phyloP scores from a whole-genome alignment of 2,113 vertebrate species.

The Sinocyclocheilus grahami region DNA sequence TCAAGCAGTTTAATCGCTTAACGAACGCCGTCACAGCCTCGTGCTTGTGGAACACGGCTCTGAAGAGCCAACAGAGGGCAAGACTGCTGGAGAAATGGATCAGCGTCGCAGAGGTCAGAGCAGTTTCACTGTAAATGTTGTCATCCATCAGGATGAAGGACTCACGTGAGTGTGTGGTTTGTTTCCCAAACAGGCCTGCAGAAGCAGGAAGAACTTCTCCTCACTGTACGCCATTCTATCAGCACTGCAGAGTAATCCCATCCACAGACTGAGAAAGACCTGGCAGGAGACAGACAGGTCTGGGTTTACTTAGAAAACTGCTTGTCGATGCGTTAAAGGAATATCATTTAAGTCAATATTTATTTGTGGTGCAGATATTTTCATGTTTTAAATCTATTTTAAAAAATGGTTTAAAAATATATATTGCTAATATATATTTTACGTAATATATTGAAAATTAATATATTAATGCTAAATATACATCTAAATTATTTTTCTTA shows the following conservation, averaged over 20 bases:
- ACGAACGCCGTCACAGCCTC: constrained; percentile 85
- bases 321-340: neutral
- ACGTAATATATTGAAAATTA: too few relatives aligned
- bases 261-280: constrained; percentile 85
- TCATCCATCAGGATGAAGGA: neutral
- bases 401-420: too few relatives aligned
- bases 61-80: constrained; percentile 83
- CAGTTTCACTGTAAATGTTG: neutral
- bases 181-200: constrained; percentile 78
- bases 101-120: constrained; percentile 84
- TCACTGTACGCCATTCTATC: constrained; percentile 87
- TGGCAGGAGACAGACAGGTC: constrained; percentile 90
- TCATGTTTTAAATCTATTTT: too few relatives aligned
- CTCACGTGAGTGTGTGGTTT: neutral
- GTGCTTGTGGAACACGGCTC: constrained; percentile 78
- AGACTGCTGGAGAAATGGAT: constrained; percentile 91
- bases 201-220: constrained; percentile 87
- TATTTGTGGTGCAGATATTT: neutral
- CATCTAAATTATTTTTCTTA: too few relatives aligned
- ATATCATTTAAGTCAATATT: neutral
- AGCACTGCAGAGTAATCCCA: constrained; percentile 84
- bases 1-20: constrained; percentile 89
- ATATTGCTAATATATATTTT: too few relatives aligned
- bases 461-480: too few relatives aligned
- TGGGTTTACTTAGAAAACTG: neutral